phyloP scores from a whole-genome alignment of 2,888 invertebrate species.

The Podotricha telesiphe region DNA sequence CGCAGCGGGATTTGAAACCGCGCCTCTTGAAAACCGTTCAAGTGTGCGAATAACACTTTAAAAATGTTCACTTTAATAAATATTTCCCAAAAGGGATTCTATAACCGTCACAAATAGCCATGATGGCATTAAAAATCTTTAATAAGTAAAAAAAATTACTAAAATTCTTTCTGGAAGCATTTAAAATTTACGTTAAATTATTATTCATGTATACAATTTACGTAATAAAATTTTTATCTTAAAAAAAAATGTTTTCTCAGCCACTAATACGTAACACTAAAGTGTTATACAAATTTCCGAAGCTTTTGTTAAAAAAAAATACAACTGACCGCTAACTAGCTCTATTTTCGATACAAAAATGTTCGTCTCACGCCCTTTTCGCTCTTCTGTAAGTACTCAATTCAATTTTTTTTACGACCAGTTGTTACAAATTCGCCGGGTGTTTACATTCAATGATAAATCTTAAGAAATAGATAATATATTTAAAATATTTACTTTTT shows the following conservation, averaged over 20 bases:
- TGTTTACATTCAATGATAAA: constrained; percentile 13
- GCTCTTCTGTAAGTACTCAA: constrained; percentile 30
- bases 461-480: constrained; percentile 1
- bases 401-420: constrained; percentile 31
- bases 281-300: constrained; percentile 49
- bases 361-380: constrained; percentile 47
- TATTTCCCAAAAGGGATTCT: too few relatives aligned
- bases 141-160: too few relatives aligned
- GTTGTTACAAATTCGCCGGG: constrained; percentile 39
- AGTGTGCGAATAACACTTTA: too few relatives aligned
- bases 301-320: constrained; percentile 43
- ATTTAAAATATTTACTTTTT: constrained; percentile 2
- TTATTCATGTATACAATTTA: constrained; percentile 7
- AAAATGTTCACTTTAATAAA: too few relatives aligned
- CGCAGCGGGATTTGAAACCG: too few relatives aligned
- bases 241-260: constrained; percentile 47
- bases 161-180: neutral
- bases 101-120: too few relatives aligned
- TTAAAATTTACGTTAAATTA: neutral
- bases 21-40: too few relatives aligned
- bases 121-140: too few relatives aligned
- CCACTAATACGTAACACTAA: constrained; percentile 46
- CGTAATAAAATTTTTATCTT: constrained; percentile 41
- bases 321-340: constrained; percentile 50
- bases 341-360: constrained; percentile 45